Conservation (phyloP, 2,888 invertebrate species). For the Ophion ellenae region DNA sequence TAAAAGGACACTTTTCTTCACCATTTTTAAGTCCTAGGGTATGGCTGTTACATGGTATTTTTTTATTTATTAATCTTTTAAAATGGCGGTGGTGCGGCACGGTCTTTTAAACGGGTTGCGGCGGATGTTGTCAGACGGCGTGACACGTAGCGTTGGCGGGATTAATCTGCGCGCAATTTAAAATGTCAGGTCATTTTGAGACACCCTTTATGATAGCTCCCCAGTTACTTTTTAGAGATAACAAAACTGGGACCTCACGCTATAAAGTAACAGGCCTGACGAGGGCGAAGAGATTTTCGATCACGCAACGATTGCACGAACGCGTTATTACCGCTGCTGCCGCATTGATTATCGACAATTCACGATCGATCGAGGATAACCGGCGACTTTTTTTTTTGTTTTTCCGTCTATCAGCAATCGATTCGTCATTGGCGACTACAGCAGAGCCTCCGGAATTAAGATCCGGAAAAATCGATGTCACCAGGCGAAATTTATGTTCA, state of each 20-base stretch:
- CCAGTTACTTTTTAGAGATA: not conserved
- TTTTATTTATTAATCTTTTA: too few species aligned
- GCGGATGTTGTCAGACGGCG: too few species aligned
- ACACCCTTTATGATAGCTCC: not conserved
- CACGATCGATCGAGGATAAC: not conserved
- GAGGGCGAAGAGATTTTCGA: not conserved
- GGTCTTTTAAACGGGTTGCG: too few species aligned
- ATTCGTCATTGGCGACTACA: conserved; percentile 2
- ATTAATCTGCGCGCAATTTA: too few species aligned
- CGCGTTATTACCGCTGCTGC: not conserved
- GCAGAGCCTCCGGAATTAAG: conserved; percentile 11
- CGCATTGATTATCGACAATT: conserved; percentile 7
- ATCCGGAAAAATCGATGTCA: conserved; percentile 3
- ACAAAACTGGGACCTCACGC: not conserved
- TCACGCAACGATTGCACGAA: not conserved
- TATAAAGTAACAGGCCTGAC: not conserved
- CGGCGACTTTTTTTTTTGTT: not conserved
- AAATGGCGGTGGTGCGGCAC: too few species aligned
- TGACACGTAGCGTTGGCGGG: too few species aligned
- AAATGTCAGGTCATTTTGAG: too few species aligned
- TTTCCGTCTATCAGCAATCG: conserved; percentile 14
- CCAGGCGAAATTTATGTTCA: not conserved
- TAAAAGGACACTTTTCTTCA: too few species aligned
- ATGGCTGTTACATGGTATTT: too few species aligned
- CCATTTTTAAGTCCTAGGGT: too few species aligned